These are phyloP conservation scores for Rhimphoctona megacephalus DNA, from an alignment of 2,888 invertebrate genomes.

Conservation along the genomic window DNA sequence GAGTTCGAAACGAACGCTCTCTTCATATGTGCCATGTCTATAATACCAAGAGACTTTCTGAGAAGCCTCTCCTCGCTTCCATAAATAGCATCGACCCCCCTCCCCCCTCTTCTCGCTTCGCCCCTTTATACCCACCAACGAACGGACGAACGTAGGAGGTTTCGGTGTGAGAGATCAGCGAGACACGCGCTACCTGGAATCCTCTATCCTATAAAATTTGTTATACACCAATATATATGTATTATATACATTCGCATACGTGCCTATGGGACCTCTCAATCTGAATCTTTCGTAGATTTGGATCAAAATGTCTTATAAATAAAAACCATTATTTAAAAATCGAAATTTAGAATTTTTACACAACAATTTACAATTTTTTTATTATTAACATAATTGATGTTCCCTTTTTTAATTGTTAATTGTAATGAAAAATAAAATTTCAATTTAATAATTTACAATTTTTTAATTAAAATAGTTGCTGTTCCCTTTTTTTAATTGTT, in stretches of 20 bases:
- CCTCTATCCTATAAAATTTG: slow-evolving; percentile 68
- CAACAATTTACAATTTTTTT: not conserved
- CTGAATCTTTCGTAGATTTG: not conserved
- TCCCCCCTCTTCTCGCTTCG: not conserved
- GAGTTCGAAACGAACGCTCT: slow-evolving; percentile 34
- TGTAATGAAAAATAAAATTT: no score
- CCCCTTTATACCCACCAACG: slow-evolving; percentile 5
- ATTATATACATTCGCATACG: no score
- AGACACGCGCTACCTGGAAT: slow-evolving; percentile 71
- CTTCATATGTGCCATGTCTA: slow-evolving; percentile 63
- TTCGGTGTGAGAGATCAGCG: slow-evolving; percentile 70
- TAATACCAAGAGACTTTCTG: slow-evolving; percentile 61
- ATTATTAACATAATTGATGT: no score
- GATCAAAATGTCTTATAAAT: not conserved
- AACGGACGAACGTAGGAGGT: slow-evolving; percentile 61
- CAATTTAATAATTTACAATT: no score
- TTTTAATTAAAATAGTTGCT: no score
- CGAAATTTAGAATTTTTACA: not conserved
- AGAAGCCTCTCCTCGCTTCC: slow-evolving; percentile 64
- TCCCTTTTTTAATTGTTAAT: no score
- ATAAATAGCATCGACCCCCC: slow-evolving; percentile 58
- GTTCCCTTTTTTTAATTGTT: no score
- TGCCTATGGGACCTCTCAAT: not conserved
- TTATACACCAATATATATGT: slow-evolving; percentile 31
- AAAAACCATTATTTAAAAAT: not conserved